Base-by-base conservation (phyloP, 2,797 vertebrate species). In the Myripristis murdjan region DNA sequence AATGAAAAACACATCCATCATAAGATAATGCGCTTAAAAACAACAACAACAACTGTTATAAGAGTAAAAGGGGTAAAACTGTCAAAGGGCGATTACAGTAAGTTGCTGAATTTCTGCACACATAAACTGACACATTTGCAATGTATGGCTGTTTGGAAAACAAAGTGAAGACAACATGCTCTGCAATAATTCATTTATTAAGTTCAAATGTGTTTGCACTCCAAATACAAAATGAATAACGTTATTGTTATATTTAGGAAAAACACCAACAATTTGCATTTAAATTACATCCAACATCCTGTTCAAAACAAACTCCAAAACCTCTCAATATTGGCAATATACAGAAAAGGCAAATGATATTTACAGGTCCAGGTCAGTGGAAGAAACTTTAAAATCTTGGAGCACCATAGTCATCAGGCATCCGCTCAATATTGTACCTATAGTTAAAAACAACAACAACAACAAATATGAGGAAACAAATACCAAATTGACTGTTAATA, bases 371-470 rank as follows among this genome's bases (percentile, higher is more conserved):
- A 44, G 41, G 39, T 67, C 23, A 41, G 44, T 15, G 60, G 41
- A 11, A 62, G 56, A 53, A 39, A 64, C 28, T 41, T 93, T 94
- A 99, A 88, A 97, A 94, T 70, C 97, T 94, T 75, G 98, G 98
- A 10, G 98, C 98, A 88, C 98, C 98, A 0, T 97, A 99, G 91
- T 99, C 98, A 89, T 99, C 98, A 10, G 98, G 97, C 98, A 99
- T 99, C 70, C 97, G 91, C 84, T 99, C 98, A 77, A 99, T 99
- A 73, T 99, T 99, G 88, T 97, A 99, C 87, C 98, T 99, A 89
- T 53, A 63, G 43, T 65, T 28, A 18, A 49, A 64, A 60, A 3
- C 37, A 53, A 39, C 22, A 15, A 15, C 2, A 28, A 28, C 2
- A 28, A 28, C 2, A 28, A 28, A n/a, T n/a, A n/a, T n/a, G n/a